Evolutionary conservation across 2,113 vertebrate species (phyloP).

Genomic region (Isurus oxyrinchus): DNA sequence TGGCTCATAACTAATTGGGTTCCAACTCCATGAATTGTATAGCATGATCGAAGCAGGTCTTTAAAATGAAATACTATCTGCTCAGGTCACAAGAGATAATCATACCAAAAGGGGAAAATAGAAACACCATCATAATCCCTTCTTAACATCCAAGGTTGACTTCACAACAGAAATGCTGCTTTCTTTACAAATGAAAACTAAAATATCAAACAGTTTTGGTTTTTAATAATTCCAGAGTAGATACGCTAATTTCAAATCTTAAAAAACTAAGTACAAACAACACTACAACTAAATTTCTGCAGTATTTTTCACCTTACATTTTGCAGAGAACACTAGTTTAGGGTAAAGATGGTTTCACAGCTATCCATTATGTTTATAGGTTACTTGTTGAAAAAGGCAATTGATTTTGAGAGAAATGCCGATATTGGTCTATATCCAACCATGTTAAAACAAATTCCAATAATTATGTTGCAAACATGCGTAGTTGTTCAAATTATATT

Average conservation of each 20-base stretch:
- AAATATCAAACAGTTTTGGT: not conserved
- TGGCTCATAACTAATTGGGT: not conserved
- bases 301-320: not conserved
- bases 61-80: not conserved
- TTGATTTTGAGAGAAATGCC: conserved; percentile 69
- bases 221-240: not conserved
- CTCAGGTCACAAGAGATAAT: not conserved
- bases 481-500: conserved; percentile 2
- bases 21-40: not conserved
- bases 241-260: not conserved
- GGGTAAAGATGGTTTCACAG: conserved; percentile 45
- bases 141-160: not conserved
- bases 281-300: not conserved
- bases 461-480: not conserved
- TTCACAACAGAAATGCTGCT: not conserved
- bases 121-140: not conserved
- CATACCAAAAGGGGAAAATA: not conserved
- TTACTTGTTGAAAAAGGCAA: conserved; percentile 90
- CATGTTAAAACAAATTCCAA: not conserved
- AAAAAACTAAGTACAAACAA: not conserved
- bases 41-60: not conserved
- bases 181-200: not conserved
- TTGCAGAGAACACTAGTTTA: not conserved
- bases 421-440: not conserved
- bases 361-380: conserved; percentile 71